These are phyloP conservation scores for Boloria euphrosyne DNA, from an alignment of 2,888 invertebrate species.

Conservation along the genomic window DNA sequence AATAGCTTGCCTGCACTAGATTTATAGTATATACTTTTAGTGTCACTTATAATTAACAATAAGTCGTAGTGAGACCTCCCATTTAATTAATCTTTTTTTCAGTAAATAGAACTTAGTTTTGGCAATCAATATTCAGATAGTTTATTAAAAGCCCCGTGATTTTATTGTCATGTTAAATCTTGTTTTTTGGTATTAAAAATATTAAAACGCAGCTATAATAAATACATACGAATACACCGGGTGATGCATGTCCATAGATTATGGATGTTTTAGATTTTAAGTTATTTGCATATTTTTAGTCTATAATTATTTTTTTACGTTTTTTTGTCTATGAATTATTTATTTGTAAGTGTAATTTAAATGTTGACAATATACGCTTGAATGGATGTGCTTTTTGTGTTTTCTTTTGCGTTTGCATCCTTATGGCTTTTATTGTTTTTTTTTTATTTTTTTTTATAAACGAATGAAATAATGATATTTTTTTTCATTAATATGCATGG, in stretches of 20 bases:
- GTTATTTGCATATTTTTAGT: conserved; percentile 26
- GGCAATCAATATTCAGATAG: too few relatives aligned
- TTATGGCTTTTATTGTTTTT: conserved; percentile 20
- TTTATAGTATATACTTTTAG: too few relatives aligned
- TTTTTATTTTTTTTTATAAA: conserved; percentile 16
- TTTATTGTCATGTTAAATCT: not conserved
- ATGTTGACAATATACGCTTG: conserved; percentile 79
- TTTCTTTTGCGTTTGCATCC: conserved; percentile 51
- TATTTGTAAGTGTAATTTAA: conserved; percentile 67
- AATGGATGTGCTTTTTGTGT: conserved; percentile 63
- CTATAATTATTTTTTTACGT: conserved; percentile 40
- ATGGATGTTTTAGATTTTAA: conserved; percentile 22
- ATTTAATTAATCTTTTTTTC: too few relatives aligned
- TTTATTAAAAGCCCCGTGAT: not conserved
- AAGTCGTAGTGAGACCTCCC: too few relatives aligned
- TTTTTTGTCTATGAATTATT: conserved; percentile 56
- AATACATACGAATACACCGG: not conserved
- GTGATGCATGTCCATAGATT: conserved; percentile 28
- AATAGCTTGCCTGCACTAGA: too few relatives aligned
- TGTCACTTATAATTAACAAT: too few relatives aligned
- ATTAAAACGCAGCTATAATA: conserved; percentile 16
- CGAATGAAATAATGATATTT: too few relatives aligned
- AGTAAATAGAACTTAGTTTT: too few relatives aligned
- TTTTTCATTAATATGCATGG: conserved; percentile 8
- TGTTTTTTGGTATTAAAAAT: conserved; percentile 8